These are phyloP conservation scores for Tiphia femorata DNA, from an alignment of 2,888 invertebrate genomes.

Conservation along the genomic window DNA sequence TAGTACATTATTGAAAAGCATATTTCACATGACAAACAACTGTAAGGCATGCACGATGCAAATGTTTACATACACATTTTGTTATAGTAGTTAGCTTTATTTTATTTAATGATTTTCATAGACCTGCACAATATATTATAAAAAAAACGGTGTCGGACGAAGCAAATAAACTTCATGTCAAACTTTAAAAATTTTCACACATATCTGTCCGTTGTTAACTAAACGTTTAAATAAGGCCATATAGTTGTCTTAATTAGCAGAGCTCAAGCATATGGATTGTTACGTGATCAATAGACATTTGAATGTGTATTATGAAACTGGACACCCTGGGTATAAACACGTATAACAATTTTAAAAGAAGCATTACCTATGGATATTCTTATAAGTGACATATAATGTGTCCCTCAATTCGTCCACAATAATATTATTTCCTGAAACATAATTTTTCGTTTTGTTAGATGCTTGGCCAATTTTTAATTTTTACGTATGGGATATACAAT, in stretches of 20 bases:
- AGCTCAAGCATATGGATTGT: constrained; percentile 45
- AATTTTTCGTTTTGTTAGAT: constrained; percentile 51
- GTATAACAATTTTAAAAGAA: constrained; percentile 42
- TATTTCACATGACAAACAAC: too few species aligned
- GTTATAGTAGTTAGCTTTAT: too few species aligned
- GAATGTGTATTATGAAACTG: constrained; percentile 40
- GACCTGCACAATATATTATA: too few species aligned
- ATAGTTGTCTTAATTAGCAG: constrained; percentile 32
- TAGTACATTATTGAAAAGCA: too few species aligned
- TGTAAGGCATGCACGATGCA: too few species aligned
- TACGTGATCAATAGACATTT: constrained; percentile 36
- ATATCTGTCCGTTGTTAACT: constrained; percentile 8
- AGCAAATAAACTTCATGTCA: not conserved
- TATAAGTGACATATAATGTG: constrained; percentile 61
- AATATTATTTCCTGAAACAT: constrained; percentile 66
- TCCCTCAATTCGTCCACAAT: constrained; percentile 62
- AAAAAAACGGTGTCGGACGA: too few species aligned
- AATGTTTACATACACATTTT: too few species aligned
- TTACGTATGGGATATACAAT: constrained; percentile 23
- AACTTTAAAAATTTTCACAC: constrained; percentile 5
- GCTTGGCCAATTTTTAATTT: constrained; percentile 31
- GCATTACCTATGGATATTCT: constrained; percentile 62
- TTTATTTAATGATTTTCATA: too few species aligned
- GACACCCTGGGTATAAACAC: constrained; percentile 46
- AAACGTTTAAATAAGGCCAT: constrained; percentile 21